These are phyloP conservation scores for Oryzias javanicus DNA, from an alignment of 2,113 vertebrate species.

Conservation along the genomic window DNA sequence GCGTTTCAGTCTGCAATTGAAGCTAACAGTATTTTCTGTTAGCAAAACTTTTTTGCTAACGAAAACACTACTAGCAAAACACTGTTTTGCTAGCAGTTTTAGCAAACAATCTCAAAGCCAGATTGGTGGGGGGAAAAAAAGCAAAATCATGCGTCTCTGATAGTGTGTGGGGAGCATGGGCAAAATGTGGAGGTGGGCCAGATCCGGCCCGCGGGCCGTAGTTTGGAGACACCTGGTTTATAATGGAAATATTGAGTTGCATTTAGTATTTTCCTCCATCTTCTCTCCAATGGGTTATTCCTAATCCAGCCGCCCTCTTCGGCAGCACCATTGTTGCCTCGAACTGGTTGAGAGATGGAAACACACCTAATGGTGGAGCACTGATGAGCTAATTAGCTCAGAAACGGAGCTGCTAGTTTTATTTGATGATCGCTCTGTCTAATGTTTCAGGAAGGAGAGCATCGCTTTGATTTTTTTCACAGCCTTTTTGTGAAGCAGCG, in stretches of 20 bases:
- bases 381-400: conserved; percentile 54
- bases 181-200: no score
- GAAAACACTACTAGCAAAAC: no score
- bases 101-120: no score
- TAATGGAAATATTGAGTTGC: background rate
- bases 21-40: no score
- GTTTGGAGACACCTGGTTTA: no score
- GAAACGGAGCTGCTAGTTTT: conserved; percentile 25
- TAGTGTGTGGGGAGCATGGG: no score
- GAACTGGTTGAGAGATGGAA: conserved; percentile 57
- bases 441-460: conserved; percentile 28
- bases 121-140: no score
- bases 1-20: no score
- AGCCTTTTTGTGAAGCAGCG: conserved; percentile 10
- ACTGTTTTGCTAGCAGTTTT: no score
- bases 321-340: conserved; percentile 57
- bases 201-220: no score
- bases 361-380: conserved; percentile 41
- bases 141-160: no score
- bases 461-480: conserved; percentile 8
- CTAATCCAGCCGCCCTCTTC: conserved; percentile 46
- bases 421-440: conserved; percentile 23
- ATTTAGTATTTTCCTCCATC: conserved; percentile 29
- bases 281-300: conserved; percentile 11
- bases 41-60: no score